These are phyloP conservation scores for Oscheius sp. DNA, from an alignment of 2,888 invertebrate genomes.

Conservation along the genomic window DNA sequence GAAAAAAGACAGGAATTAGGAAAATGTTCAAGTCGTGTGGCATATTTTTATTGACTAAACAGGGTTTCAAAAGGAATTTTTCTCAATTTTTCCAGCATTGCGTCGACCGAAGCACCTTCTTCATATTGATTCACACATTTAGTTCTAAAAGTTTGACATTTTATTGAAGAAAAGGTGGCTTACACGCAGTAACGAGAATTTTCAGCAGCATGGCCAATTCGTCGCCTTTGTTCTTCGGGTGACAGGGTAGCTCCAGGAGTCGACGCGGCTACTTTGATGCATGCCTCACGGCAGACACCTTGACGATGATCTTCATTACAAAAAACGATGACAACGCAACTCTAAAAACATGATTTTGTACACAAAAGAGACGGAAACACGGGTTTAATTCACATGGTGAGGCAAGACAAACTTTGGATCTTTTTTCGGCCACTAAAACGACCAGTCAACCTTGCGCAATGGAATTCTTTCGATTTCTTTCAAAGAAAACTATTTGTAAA, in stretches of 20 bases:
- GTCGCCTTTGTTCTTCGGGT: neutral
- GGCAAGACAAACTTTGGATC: no score
- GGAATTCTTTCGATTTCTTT: no score
- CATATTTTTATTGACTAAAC: constrained; percentile 2
- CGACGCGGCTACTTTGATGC: neutral
- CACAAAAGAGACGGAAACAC: no score
- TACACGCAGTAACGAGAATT: neutral
- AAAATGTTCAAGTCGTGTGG: neutral
- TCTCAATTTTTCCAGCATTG: constrained; percentile 3
- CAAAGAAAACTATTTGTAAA: no score
- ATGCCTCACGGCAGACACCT: neutral
- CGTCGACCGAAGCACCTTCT: neutral
- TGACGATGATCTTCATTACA: constrained; percentile 2
- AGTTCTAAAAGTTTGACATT: neutral
- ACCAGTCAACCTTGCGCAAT: no score
- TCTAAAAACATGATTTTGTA: no score
- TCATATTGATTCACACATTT: neutral
- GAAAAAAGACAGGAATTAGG: constrained; percentile 13
- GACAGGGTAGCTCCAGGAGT: neutral
- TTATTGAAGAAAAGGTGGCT: neutral
- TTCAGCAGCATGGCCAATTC: neutral
- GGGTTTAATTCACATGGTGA: no score
- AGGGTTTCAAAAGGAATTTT: constrained; percentile 6
- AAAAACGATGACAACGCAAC: no score
- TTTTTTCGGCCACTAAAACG: no score